Conservation (phyloP, 1,140 invertebrate species). For the Hycleus cichorii region DNA sequence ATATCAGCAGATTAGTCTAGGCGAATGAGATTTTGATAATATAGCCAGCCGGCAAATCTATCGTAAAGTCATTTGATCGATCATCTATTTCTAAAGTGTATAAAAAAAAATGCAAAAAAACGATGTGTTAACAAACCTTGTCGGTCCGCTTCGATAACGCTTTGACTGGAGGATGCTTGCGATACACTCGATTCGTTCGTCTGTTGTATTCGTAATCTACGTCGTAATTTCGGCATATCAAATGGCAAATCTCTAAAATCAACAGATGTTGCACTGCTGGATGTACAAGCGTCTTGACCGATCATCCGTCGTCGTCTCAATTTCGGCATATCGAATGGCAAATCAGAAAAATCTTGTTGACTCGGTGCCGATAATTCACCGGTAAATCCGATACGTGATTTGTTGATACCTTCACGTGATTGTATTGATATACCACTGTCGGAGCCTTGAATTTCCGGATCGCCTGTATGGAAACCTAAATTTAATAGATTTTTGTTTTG, state of each 20-base stretch:
- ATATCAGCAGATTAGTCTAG: slow-evolving; percentile 3
- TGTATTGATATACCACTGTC: slow-evolving; percentile 81
- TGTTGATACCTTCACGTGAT: slow-evolving; percentile 60
- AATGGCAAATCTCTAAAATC: slow-evolving; percentile 75
- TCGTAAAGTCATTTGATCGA: slow-evolving; percentile 7
- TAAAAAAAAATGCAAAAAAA: neutral
- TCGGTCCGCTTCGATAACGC: slow-evolving; percentile 62
- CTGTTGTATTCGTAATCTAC: slow-evolving; percentile 51
- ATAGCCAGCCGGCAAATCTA: neutral
- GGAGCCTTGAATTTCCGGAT: slow-evolving; percentile 71
- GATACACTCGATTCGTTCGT: slow-evolving; percentile 59
- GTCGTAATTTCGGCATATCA: slow-evolving; percentile 79
- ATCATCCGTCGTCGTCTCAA: slow-evolving; percentile 60
- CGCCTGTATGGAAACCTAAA: slow-evolving; percentile 54
- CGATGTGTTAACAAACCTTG: slow-evolving; percentile 25
- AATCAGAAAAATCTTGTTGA: slow-evolving; percentile 57
- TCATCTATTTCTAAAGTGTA: neutral
- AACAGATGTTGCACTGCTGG: slow-evolving; percentile 62
- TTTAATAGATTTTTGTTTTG: slow-evolving; percentile 73
- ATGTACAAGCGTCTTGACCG: slow-evolving; percentile 56
- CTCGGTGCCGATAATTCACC: slow-evolving; percentile 32
- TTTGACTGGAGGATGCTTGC: slow-evolving; percentile 70
- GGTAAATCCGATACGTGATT: slow-evolving; percentile 50
- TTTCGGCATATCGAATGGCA: slow-evolving; percentile 89
- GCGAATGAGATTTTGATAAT: slow-evolving; percentile 10